phyloP scores from a whole-genome alignment of 1,140 invertebrate species.

The Berghia stephanieae region DNA sequence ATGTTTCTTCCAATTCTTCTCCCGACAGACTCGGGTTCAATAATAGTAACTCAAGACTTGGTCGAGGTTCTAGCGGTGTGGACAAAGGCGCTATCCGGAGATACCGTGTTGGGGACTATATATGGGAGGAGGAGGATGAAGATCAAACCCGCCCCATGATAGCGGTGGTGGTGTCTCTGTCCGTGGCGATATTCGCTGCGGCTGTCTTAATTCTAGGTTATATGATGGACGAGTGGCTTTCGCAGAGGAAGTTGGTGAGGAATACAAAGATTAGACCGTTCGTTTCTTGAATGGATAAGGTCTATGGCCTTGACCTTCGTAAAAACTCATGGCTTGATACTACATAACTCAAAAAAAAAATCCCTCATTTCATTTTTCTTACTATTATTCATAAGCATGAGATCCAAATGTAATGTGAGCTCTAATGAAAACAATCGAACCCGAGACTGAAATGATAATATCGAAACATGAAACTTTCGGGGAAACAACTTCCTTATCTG shows the following conservation, averaged over 20 bases:
- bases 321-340: too few relatives aligned
- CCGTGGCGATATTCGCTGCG: constrained; percentile 41
- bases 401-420: too few relatives aligned
- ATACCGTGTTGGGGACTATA: neutral
- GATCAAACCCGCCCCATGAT: constrained; percentile 37
- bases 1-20: neutral
- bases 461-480: too few relatives aligned
- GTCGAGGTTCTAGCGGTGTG: neutral
- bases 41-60: too few relatives aligned
- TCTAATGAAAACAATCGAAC: too few relatives aligned
- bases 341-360: too few relatives aligned
- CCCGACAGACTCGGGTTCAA: neutral
- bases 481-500: too few relatives aligned
- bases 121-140: constrained; percentile 27
- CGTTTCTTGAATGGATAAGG: constrained; percentile 44
- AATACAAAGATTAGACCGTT: constrained; percentile 47
- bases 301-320: too few relatives aligned
- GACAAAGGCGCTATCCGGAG: neutral
- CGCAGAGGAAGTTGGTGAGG: constrained; percentile 36
- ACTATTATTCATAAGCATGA: too few relatives aligned
- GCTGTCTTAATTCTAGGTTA: constrained; percentile 39
- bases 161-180: constrained; percentile 42
- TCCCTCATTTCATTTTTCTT: too few relatives aligned
- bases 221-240: constrained; percentile 37
- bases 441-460: too few relatives aligned